phyloP scores from a whole-genome alignment of 2,113 vertebrate genomes.

The Zeus faber region DNA sequence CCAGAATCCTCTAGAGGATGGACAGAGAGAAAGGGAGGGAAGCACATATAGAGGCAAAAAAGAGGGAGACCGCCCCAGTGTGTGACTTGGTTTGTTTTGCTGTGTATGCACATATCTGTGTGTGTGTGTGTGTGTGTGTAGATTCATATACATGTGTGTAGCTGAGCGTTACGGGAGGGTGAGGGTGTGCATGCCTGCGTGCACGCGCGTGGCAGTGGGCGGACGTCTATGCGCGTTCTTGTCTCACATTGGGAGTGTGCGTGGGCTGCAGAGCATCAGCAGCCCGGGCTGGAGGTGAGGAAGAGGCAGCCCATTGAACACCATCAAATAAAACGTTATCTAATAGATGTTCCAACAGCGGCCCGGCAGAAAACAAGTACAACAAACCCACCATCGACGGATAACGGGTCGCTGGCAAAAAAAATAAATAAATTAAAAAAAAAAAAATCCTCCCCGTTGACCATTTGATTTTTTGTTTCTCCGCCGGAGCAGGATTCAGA shows the following conservation, averaged over 20 bases:
- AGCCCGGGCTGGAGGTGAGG: slow-evolving; percentile 72
- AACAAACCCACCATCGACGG: no score
- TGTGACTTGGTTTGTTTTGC: background rate
- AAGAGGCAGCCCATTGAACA: slow-evolving; percentile 70
- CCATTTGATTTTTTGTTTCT: no score
- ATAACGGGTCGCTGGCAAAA: no score
- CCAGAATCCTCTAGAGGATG: slow-evolving; percentile 60
- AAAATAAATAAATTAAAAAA: no score
- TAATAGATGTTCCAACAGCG: slow-evolving; percentile 57
- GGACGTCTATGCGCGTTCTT: slow-evolving; percentile 36
- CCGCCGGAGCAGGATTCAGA: no score
- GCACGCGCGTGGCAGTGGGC: slow-evolving; percentile 31
- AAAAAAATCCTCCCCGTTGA: no score
- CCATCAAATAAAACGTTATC: slow-evolving; percentile 73
- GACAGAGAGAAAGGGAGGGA: slow-evolving; percentile 23
- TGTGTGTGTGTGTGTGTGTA: slow-evolving; percentile 2
- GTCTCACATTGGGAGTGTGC: slow-evolving; percentile 55
- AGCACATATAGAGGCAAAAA: background rate
- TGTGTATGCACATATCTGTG: background rate
- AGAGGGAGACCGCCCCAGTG: slow-evolving; percentile 9
- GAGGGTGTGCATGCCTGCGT: slow-evolving; percentile 30
- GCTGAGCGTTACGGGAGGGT: no score
- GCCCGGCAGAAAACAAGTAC: slow-evolving; percentile 48
- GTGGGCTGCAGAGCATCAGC: slow-evolving; percentile 69
- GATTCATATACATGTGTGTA: slow-evolving; percentile 2